Percentiles rank a stretch among this genome's conserved stretches.
Evolutionary conservation across 2,113 vertebrate species (phyloP).

Genomic region (Lates calcarifer): DNA sequence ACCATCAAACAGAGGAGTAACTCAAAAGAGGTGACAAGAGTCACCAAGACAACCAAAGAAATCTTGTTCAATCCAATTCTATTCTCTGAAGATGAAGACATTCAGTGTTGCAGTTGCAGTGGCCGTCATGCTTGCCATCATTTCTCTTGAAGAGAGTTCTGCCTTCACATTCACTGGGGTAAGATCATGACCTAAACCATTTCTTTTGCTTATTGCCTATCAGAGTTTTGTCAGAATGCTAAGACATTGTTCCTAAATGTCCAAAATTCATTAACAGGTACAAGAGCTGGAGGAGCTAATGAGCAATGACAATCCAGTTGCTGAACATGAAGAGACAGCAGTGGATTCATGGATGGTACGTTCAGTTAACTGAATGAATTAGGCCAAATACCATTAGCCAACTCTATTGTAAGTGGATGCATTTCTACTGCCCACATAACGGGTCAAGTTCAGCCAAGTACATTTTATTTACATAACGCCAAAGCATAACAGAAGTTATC

Average conservation of each 20-base stretch:
- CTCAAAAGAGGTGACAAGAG: neutral
- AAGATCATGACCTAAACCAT: conserved; percentile 15
- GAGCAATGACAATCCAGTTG: conserved; percentile 19
- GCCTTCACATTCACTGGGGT: conserved; percentile 64
- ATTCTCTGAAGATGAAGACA: conserved; percentile 39
- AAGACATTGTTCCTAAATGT: neutral
- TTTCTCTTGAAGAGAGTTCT: conserved; percentile 53
- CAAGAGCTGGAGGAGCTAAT: neutral
- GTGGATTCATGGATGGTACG: conserved; percentile 59
- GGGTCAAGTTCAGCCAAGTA: no score
- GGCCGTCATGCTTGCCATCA: conserved; percentile 49
- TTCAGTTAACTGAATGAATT: conserved; percentile 5
- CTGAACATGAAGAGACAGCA: conserved; percentile 12
- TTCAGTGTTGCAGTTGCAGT: conserved; percentile 56
- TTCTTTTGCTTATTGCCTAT: neutral
- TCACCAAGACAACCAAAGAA: neutral
- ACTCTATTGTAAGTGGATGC: neutral
- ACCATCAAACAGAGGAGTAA: conserved; percentile 5
- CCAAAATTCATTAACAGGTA: conserved; percentile 41
- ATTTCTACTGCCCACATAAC: no score
- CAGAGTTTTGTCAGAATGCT: neutral
- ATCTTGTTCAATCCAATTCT: neutral
- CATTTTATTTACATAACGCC: no score
- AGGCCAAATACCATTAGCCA: conserved; percentile 28
- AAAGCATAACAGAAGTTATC: no score